Percentiles rank a stretch among this genome's conserved stretches.
Evolutionary conservation across 1,140 invertebrate species (phyloP).

Genomic region (Brachionus asplanchnoidis): DNA sequence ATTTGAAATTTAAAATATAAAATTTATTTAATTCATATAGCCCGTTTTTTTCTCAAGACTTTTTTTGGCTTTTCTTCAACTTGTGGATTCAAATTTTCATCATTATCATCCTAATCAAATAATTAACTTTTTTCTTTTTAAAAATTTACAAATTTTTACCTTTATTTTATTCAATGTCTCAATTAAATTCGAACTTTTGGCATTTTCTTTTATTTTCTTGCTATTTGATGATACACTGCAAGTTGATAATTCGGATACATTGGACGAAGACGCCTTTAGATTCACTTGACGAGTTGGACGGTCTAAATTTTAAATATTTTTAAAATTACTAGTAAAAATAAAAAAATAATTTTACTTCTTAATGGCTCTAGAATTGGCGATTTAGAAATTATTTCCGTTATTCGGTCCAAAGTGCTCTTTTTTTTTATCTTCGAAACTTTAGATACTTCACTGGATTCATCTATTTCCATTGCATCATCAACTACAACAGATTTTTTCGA

Average conservation of each 20-base stretch:
- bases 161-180: slow-evolving; percentile 29
- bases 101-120: neutral
- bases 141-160: neutral
- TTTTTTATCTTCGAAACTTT: neutral
- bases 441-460: neutral
- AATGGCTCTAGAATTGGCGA: slow-evolving; percentile 23
- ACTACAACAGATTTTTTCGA: neutral
- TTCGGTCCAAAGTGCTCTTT: slow-evolving; percentile 27
- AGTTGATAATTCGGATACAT: slow-evolving; percentile 19
- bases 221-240: neutral
- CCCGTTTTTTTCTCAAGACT: slow-evolving; percentile 18
- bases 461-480: neutral
- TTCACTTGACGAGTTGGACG: slow-evolving; percentile 24
- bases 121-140: neutral
- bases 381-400: slow-evolving; percentile 22
- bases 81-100: slow-evolving; percentile 7
- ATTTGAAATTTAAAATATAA: neutral
- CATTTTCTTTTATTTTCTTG: neutral
- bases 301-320: neutral
- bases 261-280: slow-evolving; percentile 1
- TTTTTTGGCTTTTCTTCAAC: slow-evolving; percentile 7
- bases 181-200: slow-evolving; percentile 10
- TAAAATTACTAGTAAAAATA: neutral
- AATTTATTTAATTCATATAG: neutral
- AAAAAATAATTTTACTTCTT: slow-evolving; percentile 5